Conservation (phyloP, 2,797 vertebrate genomes). For the Girardinus metallicus region DNA sequence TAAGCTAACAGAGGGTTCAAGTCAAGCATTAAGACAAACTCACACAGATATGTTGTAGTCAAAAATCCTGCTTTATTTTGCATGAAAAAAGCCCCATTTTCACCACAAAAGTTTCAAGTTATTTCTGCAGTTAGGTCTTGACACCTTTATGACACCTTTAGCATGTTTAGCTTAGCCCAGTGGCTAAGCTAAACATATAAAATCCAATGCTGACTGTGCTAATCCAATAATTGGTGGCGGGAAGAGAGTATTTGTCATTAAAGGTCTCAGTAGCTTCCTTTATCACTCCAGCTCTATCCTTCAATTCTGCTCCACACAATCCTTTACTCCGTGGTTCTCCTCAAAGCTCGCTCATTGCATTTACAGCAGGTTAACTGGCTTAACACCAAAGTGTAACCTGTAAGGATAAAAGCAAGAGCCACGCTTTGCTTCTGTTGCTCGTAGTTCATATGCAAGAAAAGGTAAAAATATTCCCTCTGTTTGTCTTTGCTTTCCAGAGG, state of each 20-base stretch:
- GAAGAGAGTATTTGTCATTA: constrained; percentile 60
- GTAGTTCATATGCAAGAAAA: neutral
- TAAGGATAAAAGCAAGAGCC: constrained; percentile 47
- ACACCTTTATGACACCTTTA: constrained; percentile 36
- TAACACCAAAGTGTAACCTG: constrained; percentile 50
- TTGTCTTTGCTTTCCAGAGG: constrained; percentile 82
- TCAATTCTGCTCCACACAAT: constrained; percentile 74
- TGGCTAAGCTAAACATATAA: constrained; percentile 32
- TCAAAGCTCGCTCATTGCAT: constrained; percentile 54
- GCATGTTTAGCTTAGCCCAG: constrained; percentile 13
- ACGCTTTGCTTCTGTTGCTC: constrained; percentile 57
- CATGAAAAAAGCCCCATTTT: constrained; percentile 78
- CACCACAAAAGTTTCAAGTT: constrained; percentile 50
- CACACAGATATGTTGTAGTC: constrained; percentile 17
- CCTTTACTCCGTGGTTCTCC: constrained; percentile 52
- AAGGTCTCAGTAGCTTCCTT: constrained; percentile 53
- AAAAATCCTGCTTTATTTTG: constrained; percentile 65
- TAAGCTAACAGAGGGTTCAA: constrained; percentile 65
- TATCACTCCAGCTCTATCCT: constrained; percentile 70
- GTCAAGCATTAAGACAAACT: constrained; percentile 64
- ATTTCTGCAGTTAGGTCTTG: constrained; percentile 40
- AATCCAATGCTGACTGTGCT: constrained; percentile 14
- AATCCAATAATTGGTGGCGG: constrained; percentile 57
- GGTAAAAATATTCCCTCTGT: constrained; percentile 36
- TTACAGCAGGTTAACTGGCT: constrained; percentile 62